These are phyloP conservation scores for Enteromius unitaeniatus DNA, from an alignment of 2,797 vertebrate species.

Conservation along the genomic window DNA sequence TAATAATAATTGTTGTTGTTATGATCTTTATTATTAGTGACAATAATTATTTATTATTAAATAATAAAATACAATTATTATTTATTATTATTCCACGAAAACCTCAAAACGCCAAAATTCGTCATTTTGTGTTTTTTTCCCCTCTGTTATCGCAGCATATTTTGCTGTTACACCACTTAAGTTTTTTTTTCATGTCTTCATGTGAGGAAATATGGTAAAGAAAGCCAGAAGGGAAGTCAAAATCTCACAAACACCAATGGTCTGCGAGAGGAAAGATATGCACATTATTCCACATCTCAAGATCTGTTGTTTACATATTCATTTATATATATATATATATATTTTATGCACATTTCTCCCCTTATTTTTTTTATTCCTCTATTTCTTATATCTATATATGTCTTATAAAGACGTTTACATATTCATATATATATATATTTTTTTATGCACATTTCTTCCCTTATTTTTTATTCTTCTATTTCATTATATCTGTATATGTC, in stretches of 20 bases:
- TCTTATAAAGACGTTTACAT: no score
- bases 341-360: no score
- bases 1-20: no score
- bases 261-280: background rate
- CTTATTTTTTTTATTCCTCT: no score
- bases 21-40: background rate
- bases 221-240: background rate
- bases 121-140: background rate
- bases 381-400: no score
- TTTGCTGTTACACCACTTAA: background rate
- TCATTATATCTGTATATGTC: no score
- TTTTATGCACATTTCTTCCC: no score
- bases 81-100: background rate
- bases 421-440: no score
- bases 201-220: background rate
- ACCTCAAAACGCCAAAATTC: background rate
- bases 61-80: background rate
- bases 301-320: no score
- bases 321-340: no score
- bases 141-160: background rate
- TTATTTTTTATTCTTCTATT: no score
- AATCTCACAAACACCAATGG: constrained; percentile 19
- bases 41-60: background rate
- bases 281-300: background rate
- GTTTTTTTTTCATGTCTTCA: background rate